Evolutionary conservation across 2,888 invertebrate genomes (phyloP).

Genomic region (Caenorhabditis angaria): DNA sequence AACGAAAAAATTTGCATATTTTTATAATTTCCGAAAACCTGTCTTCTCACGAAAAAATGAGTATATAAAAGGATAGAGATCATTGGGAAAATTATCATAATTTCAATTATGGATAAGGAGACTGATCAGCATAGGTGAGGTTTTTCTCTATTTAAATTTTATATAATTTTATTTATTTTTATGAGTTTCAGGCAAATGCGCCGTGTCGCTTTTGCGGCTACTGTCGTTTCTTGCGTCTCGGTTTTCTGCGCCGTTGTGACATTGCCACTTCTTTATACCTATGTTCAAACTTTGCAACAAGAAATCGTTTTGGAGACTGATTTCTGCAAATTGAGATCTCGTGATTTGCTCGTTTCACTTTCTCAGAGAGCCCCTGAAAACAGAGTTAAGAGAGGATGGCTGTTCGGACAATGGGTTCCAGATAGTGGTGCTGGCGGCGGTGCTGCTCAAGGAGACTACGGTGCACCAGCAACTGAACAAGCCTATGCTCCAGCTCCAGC

Average conservation of each 20-base stretch:
- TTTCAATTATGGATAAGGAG: constrained; percentile 34
- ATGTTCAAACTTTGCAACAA: constrained; percentile 68
- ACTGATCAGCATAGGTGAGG: constrained; percentile 47
- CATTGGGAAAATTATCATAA: constrained; percentile 7
- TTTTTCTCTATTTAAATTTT: not conserved
- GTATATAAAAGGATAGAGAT: not conserved
- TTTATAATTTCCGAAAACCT: constrained; percentile 23
- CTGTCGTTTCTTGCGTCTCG: constrained; percentile 67
- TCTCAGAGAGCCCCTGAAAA: constrained; percentile 49
- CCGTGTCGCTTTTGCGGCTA: constrained; percentile 62
- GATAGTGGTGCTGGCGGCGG: constrained; percentile 61
- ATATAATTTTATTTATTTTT: not conserved
- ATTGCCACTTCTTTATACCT: constrained; percentile 69
- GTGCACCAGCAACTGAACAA: constrained; percentile 57
- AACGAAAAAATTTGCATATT: constrained; percentile 37
- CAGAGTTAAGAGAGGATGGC: constrained; percentile 58
- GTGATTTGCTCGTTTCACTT: constrained; percentile 66
- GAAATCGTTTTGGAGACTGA: constrained; percentile 68
- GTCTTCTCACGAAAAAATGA: constrained; percentile 6
- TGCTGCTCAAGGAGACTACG: constrained; percentile 60
- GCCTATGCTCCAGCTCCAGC: constrained; percentile 44
- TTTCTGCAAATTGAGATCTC: constrained; percentile 70
- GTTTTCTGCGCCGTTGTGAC: constrained; percentile 67
- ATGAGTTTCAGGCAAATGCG: constrained; percentile 54
- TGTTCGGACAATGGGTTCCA: constrained; percentile 63